Evolutionary conservation across 1,140 invertebrate genomes (phyloP).

Genomic region (Doryteuthis pealeii): DNA sequence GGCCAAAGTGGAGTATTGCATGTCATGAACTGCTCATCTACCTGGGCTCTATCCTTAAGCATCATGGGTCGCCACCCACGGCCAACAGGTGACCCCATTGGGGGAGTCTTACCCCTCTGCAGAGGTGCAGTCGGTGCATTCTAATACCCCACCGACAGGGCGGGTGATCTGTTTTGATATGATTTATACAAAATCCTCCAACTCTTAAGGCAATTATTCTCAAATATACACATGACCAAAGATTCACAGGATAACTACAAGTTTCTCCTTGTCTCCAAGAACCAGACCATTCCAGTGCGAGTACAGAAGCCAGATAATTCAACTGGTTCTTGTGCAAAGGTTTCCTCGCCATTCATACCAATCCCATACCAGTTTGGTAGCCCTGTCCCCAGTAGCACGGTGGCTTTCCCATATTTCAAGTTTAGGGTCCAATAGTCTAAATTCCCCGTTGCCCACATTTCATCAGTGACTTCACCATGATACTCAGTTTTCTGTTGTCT

Average conservation of each 20-base stretch:
- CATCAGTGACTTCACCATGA: slow-evolving; percentile 54
- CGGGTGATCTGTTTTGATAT: too few species aligned
- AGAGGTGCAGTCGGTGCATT: too few species aligned
- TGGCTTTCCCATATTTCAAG: slow-evolving; percentile 30
- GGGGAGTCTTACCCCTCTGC: too few species aligned
- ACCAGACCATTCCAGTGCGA: slow-evolving; percentile 51
- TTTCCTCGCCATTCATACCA: slow-evolving; percentile 54
- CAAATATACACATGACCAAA: slow-evolving; percentile 99
- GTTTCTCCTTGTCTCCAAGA: slow-evolving; percentile 44
- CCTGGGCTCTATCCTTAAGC: too few species aligned
- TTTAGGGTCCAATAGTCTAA: slow-evolving; percentile 41
- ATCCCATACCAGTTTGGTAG: slow-evolving; percentile 44
- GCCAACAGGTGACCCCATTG: too few species aligned
- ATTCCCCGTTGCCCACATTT: slow-evolving; percentile 52
- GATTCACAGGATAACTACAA: slow-evolving; percentile 65
- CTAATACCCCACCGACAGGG: too few species aligned
- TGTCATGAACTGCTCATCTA: too few species aligned
- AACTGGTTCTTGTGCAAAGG: slow-evolving; percentile 39
- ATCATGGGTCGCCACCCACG: too few species aligned
- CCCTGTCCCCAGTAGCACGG: slow-evolving; percentile 35
- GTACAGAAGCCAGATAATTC: slow-evolving; percentile 58
- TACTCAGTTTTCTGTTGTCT: too few species aligned
- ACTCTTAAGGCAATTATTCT: too few species aligned
- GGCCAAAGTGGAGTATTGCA: too few species aligned
- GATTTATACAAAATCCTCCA: too few species aligned